Evolutionary conservation across 2,888 invertebrate genomes (phyloP).

Genomic region (Campoplex nolae): DNA sequence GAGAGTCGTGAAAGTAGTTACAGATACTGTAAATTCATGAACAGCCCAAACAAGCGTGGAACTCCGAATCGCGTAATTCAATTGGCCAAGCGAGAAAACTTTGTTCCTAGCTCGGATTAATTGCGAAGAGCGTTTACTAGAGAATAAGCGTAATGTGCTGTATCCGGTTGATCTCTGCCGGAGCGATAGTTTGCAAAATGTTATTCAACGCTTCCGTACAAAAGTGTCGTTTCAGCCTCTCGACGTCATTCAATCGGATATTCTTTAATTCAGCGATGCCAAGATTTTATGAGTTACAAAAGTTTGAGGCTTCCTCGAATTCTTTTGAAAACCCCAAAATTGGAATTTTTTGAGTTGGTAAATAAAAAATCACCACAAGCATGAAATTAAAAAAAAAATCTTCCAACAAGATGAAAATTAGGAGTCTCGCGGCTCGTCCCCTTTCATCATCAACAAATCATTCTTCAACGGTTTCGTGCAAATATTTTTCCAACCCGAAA

Average conservation of each 20-base stretch:
- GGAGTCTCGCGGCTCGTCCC: too few relatives aligned
- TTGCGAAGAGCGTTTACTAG: constrained; percentile 14
- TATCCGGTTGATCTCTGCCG: neutral
- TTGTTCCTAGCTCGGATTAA: constrained; percentile 25
- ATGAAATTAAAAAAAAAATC: neutral
- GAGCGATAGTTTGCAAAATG: neutral
- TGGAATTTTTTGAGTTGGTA: neutral
- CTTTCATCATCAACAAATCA: too few relatives aligned
- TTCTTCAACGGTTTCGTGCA: too few relatives aligned
- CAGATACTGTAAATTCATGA: constrained; percentile 19
- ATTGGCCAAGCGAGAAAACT: constrained; percentile 20
- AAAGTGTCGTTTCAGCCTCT: neutral
- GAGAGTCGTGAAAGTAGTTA: neutral
- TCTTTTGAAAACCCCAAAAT: too few relatives aligned
- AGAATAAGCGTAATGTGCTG: constrained; percentile 10
- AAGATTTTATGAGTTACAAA: neutral
- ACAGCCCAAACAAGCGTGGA: neutral
- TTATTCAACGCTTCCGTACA: neutral
- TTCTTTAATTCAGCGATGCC: neutral
- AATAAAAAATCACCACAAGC: neutral
- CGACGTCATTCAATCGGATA: neutral
- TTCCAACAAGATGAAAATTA: too few relatives aligned
- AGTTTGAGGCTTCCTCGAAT: too few relatives aligned
- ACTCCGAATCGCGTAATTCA: constrained; percentile 3
- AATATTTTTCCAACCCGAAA: too few relatives aligned